Conservation (phyloP, 2,797 vertebrate genomes). For the Stomatorhinus walkeri region DNA sequence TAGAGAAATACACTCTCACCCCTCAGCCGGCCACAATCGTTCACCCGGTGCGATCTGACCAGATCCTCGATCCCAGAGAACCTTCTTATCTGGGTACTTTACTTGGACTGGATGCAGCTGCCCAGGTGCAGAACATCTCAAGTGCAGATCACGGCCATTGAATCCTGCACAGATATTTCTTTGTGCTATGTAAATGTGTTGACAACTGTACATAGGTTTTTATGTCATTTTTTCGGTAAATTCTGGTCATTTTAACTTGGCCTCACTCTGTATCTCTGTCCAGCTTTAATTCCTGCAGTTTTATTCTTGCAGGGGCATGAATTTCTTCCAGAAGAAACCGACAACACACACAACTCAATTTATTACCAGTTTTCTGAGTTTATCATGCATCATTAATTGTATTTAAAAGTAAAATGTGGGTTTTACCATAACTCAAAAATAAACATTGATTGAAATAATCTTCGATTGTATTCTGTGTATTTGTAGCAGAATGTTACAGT, state of each 20-base stretch:
- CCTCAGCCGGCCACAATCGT: conserved; percentile 85
- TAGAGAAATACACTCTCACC: conserved; percentile 93
- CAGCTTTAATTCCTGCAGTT: not conserved
- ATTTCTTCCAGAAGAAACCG: not conserved
- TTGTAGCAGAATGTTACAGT: not conserved
- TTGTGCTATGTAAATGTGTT: not conserved
- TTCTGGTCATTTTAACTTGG: not conserved
- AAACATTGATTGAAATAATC: not conserved
- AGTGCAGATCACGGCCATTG: conserved; percentile 63
- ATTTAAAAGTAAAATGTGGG: not conserved
- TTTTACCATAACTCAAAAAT: not conserved
- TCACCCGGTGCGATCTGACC: conserved; percentile 83
- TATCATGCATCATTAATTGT: not conserved
- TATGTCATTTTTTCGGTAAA: not conserved
- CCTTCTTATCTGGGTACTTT: conserved; percentile 88
- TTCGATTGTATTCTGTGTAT: not conserved
- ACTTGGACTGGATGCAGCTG: conserved; percentile 75
- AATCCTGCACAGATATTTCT: conserved; percentile 16
- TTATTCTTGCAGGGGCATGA: not conserved
- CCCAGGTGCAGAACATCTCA: conserved; percentile 70
- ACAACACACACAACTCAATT: not conserved
- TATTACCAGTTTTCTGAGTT: not conserved
- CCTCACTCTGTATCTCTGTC: not conserved
- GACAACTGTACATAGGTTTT: not conserved
- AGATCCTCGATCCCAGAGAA: conserved; percentile 85